Evolutionary conservation across 2,888 invertebrate genomes (phyloP).

Genomic region (Leptarthrus brevirostris): DNA sequence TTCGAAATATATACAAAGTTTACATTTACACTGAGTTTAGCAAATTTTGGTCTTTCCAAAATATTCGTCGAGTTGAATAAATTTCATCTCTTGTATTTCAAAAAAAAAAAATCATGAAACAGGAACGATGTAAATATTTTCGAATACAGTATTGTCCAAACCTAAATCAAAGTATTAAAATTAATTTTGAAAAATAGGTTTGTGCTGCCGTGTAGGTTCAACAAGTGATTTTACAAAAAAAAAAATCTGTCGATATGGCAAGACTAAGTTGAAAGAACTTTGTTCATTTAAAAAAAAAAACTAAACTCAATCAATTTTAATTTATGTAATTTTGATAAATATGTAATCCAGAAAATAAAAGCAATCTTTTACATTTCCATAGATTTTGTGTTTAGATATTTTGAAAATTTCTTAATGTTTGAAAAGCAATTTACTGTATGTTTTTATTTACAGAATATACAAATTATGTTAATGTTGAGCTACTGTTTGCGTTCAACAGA

Average conservation of each 20-base stretch:
- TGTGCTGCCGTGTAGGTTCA: slow-evolving; percentile 30
- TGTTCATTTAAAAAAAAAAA: background rate
- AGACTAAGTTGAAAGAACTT: no score
- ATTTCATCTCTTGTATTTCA: background rate
- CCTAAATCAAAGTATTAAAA: no score
- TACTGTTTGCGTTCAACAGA: no score
- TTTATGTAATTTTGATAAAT: background rate
- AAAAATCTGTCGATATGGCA: no score
- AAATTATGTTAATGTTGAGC: background rate
- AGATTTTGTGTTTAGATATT: background rate
- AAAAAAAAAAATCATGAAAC: background rate
- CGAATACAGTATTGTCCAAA: no score
- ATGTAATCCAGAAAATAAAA: background rate
- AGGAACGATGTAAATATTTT: no score
- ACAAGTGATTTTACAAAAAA: slow-evolving; percentile 22
- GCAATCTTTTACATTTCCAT: background rate
- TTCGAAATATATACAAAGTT: slow-evolving; percentile 31
- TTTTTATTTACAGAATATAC: slow-evolving; percentile 21
- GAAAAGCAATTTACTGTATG: background rate
- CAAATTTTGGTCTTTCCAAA: slow-evolving; percentile 35
- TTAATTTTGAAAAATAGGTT: slow-evolving; percentile 23
- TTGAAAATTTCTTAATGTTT: background rate
- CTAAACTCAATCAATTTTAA: slow-evolving; percentile 5
- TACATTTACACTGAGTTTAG: slow-evolving; percentile 37
- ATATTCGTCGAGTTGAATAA: slow-evolving; percentile 11